Conservation (phyloP, 1,140 invertebrate species). For the Diploscapter pachys region DNA sequence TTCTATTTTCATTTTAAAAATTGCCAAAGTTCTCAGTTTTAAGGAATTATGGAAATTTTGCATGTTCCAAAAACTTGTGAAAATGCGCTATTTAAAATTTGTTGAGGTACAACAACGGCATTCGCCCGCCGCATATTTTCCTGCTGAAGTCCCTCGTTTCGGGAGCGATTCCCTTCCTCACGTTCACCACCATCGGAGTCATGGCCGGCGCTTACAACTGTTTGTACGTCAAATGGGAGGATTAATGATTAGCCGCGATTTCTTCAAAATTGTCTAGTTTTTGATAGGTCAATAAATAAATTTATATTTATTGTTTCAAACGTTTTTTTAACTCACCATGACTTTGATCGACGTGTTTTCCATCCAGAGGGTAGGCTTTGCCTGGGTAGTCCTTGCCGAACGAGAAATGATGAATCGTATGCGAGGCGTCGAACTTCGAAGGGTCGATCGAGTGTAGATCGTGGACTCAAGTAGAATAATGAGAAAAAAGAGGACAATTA, state of each 20-base stretch:
- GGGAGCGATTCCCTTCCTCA: conserved; percentile 17
- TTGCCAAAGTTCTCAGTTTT: too few species aligned
- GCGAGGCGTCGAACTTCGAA: conserved; percentile 76
- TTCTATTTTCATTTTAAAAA: too few species aligned
- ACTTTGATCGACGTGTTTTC: conserved; percentile 68
- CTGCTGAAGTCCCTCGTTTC: conserved; percentile 23
- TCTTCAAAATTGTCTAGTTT: too few species aligned
- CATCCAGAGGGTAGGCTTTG: conserved; percentile 85
- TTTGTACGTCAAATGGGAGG: conserved; percentile 18
- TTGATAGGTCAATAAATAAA: too few species aligned
- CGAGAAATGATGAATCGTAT: conserved; percentile 82
- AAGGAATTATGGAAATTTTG: too few species aligned
- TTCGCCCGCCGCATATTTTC: conserved; percentile 11
- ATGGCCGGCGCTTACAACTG: conserved; percentile 33
- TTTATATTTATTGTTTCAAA: too few species aligned
- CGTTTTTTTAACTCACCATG: conserved; percentile 57
- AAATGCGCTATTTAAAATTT: too few species aligned
- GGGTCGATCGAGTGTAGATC: conserved; percentile 74
- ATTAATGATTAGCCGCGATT: not conserved
- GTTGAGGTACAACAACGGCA: too few species aligned
- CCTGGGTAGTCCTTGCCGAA: conserved; percentile 85
- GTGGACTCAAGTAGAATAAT: conserved; percentile 69
- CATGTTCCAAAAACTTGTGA: too few species aligned
- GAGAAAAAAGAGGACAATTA: too few species aligned
- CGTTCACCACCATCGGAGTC: conserved; percentile 26